These are phyloP conservation scores for Phalloptychus januarius DNA, from an alignment of 2,797 vertebrate species.

Conservation along the genomic window DNA sequence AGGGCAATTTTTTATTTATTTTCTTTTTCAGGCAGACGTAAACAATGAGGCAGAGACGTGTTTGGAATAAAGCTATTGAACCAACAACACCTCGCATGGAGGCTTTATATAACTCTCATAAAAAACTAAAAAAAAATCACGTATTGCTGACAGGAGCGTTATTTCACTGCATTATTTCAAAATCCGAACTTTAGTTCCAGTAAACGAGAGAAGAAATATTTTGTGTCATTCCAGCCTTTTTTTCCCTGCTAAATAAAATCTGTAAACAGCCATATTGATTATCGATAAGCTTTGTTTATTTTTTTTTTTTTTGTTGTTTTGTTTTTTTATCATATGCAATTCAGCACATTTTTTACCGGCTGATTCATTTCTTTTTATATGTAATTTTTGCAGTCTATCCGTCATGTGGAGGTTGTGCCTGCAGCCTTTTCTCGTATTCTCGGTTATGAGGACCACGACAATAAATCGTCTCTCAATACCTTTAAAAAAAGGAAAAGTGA, in stretches of 20 bases:
- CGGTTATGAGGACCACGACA: not conserved
- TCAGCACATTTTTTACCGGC: not conserved
- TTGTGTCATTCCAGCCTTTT: not conserved
- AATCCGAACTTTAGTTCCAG: not conserved
- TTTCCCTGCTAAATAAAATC: not conserved
- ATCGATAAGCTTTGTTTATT: no score
- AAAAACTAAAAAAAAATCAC: not conserved
- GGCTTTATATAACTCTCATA: constrained; percentile 39
- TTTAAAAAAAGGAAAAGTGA: not conserved
- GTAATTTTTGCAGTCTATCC: not conserved
- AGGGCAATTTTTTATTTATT: not conserved
- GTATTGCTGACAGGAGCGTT: not conserved
- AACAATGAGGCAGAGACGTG: constrained; percentile 30
- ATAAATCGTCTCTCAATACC: not conserved
- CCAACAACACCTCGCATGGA: constrained; percentile 49
- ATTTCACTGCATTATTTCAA: not conserved
- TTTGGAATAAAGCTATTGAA: constrained; percentile 48
- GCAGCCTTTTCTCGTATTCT: no score
- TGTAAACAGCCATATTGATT: not conserved
- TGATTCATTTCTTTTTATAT: not conserved
- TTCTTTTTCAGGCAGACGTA: constrained; percentile 18
- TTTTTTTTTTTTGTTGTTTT: not conserved
- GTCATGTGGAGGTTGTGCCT: no score
- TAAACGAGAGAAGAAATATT: not conserved
- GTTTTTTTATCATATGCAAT: not conserved